phyloP scores from a whole-genome alignment of 2,888 invertebrate genomes.

The Blastobasis lacticolella region DNA sequence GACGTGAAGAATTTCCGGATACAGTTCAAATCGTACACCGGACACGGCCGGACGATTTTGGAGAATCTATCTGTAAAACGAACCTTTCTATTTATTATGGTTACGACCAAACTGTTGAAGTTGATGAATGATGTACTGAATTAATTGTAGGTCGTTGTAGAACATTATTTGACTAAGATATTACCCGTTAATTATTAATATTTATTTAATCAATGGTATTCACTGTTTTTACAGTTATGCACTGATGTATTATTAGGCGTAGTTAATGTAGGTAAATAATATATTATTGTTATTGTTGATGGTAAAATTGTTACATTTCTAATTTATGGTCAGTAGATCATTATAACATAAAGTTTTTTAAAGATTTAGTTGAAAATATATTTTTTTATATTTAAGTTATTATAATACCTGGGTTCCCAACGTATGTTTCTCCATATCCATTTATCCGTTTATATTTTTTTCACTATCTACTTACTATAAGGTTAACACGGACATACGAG shows the following conservation, averaged over 20 bases:
- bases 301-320: no score
- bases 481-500: neutral
- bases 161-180: no score
- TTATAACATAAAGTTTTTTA: no score
- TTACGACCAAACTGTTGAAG: neutral
- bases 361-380: no score
- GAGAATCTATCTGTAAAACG: conserved; percentile 1
- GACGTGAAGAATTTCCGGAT: conserved; percentile 18
- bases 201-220: no score
- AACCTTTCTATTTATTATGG: neutral
- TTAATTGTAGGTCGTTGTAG: no score
- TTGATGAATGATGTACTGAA: neutral
- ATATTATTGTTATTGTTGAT: no score
- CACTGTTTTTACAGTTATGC: no score
- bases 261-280: no score
- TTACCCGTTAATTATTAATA: no score
- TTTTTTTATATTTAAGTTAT: neutral
- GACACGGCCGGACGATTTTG: conserved; percentile 14
- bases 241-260: no score
- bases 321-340: no score
- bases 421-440: neutral
- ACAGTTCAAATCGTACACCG: conserved; percentile 16
- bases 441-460: neutral
- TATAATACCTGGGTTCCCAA: neutral
- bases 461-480: neutral